A percentile compares a stretch with the other conserved stretches of the same genome.
phyloP scores from a whole-genome alignment of 1,140 invertebrate genomes.

The Mizuhopecten yessoensis region DNA sequence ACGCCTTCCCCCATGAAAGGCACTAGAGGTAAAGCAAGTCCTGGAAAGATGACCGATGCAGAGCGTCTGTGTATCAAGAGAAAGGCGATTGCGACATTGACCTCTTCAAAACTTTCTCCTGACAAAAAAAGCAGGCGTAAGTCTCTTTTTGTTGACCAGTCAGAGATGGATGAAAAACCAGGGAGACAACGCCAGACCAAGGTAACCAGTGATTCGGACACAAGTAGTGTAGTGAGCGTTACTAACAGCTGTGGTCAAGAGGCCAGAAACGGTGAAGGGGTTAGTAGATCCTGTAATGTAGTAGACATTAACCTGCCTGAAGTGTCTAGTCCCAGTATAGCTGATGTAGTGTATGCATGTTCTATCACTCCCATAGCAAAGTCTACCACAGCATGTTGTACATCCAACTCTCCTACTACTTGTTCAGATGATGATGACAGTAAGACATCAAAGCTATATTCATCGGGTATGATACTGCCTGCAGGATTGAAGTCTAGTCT shows the following conservation, averaged over 20 bases:
- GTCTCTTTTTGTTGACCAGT: background rate
- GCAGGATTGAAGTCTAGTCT: background rate
- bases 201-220: background rate
- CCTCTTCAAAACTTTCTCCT: conserved; percentile 50
- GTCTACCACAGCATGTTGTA: background rate
- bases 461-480: background rate
- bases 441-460: background rate
- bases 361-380: background rate
- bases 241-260: conserved; percentile 21
- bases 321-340: background rate
- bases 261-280: background rate
- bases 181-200: background rate
- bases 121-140: background rate
- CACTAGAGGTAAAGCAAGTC: conserved; percentile 30
- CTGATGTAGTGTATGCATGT: background rate
- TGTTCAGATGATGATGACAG: background rate
- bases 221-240: conserved; percentile 7
- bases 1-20: background rate
- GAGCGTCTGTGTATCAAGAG: conserved; percentile 62
- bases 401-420: background rate
- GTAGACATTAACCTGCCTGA: background rate
- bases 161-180: background rate
- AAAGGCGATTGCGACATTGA: conserved; percentile 67
- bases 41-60: conserved; percentile 52
- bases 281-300: background rate